Conservation (phyloP, 2,888 invertebrate species). For the Drosophila planitibia region DNA sequence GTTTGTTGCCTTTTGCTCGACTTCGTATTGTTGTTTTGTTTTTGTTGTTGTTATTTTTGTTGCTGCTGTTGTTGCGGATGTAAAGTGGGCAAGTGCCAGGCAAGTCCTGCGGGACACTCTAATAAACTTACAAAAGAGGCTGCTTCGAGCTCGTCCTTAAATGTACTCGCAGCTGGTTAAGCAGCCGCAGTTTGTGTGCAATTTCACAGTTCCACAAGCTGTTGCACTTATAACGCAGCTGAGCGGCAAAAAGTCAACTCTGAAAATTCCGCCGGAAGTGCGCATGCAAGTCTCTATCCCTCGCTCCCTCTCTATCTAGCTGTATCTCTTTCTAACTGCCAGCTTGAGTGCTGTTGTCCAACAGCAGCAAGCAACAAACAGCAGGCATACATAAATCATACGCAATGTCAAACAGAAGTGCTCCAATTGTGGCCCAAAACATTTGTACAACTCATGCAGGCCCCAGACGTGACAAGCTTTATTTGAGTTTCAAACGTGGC, state of each 20-base stretch:
- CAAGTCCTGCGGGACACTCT: constrained; percentile 73
- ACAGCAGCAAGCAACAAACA: constrained; percentile 35
- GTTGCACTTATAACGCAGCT: constrained; percentile 66
- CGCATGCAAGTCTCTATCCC: constrained; percentile 54
- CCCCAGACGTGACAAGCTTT: constrained; percentile 73
- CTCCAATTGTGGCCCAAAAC: constrained; percentile 83
- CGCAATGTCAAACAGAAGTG: constrained; percentile 84
- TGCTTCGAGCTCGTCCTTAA: constrained; percentile 19
- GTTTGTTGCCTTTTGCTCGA: constrained; percentile 76
- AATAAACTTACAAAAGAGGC: constrained; percentile 67
- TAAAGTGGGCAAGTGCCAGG: constrained; percentile 62
- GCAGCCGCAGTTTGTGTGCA: constrained; percentile 35
- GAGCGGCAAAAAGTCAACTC: constrained; percentile 65
- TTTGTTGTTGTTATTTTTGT: constrained; percentile 37
- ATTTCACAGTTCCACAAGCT: constrained; percentile 65
- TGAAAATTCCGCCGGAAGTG: constrained; percentile 77
- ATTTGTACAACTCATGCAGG: constrained; percentile 77
- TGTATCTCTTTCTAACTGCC: background rate
- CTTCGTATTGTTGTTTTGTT: constrained; percentile 53
- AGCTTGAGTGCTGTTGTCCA: constrained; percentile 1
- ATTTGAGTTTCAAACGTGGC: constrained; percentile 72
- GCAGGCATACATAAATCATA: constrained; percentile 81
- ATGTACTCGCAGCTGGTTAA: constrained; percentile 28
- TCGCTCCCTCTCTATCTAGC: background rate
- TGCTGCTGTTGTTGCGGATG: constrained; percentile 61